Evolutionary conservation across 2,113 vertebrate species (phyloP), one percentile per base, ranked within the genome.

Genomic region (Lichenostomus cassidix): DNA sequence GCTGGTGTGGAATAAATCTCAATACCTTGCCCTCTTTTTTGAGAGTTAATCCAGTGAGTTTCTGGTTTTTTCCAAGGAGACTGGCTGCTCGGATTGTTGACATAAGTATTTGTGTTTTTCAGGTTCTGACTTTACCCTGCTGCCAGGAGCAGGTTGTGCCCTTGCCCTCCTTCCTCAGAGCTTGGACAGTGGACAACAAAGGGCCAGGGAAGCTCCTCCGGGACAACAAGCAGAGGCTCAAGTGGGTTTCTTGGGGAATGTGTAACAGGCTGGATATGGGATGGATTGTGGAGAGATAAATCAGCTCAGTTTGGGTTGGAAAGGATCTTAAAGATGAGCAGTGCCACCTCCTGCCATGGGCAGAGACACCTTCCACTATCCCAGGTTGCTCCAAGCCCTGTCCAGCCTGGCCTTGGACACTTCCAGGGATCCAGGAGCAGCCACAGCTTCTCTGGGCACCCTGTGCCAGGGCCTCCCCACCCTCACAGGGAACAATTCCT

Each of bases 141-240:
- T 97, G 98, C 81, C 98, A 96, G 35, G 97, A 98, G 67, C 65
- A 97, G 20, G 90, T 91, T 65, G 64, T 98, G 64, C 98, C 98
- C 1, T 97, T 98, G 42, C 93, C 98, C 20, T 97, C 97, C 0
- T 99, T 98, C 87, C 97, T 99, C 83, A 98, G 99, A 69, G 96
- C 98, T 37, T 99, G 99, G 99, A 98, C 98, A 13, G 62, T 99
- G 92, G 99, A 99, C 58, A 98, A 92, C 20, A 96, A 58, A 60
- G 97, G 90, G 24, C 98, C 96, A 0, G 50, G 96, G 52, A 98
- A 98, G 81, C 97, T 99, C 35, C 94, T 99, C 28, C 96, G 98
- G 84, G 96, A 96, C 87, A 96, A 97, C 76, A 98, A 97, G 79
- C 96, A 90, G 69, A 98, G 92, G 7, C 98, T 99, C 93, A 98